Evolutionary conservation across 2,113 vertebrate species (phyloP), one percentile per base, ranked within the genome.

Genomic region (Eurypyga helias): DNA sequence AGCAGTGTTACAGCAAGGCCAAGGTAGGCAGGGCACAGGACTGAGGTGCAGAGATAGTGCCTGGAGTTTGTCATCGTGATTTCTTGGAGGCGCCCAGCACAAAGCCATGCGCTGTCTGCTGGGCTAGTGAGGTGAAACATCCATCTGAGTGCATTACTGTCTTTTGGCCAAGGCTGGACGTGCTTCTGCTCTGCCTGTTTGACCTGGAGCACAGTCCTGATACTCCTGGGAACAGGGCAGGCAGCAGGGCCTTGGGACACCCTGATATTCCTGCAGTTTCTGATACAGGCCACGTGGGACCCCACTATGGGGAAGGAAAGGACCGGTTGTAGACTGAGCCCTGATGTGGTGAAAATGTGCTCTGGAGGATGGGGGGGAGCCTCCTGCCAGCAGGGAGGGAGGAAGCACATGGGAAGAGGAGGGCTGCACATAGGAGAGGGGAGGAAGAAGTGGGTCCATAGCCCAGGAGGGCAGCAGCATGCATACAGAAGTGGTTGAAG

Each of bases 391-490:
- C 26, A 77, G 31, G 8, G 5, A 71, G 23, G 24, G 57, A 21
- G 38, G 17, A 54, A 55, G 18, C 10, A 34, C 10, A 71, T 54
- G 46, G 17, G 7, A 36, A 41, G 36, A 31, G 7, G 24, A 29
- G 13, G 13, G 4, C 29, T 48, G 64, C 23, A 13, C 16, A 5
- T 16, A 21, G 17, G 14, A n/a, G 6, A 38, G 10, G 4, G 20
- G 13, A 29, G 20, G 13, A 83, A 25, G 15, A 45, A 4, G 11
- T 10, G 41, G 12, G 18, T 28, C 11, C 10, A 21, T 0, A 17
- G 9, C 5, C 26, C 0, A 3, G 23, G 4, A 62, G 18, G 14
- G 9, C 20, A 33, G 26, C 20, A 48, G 20, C 6, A 0, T 29
- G 26, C 9, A 17, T 10, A 54, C 45, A 17, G 14, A 45, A 62